Evolutionary conservation across 1,140 invertebrate species (phyloP).

Genomic region (Temnothorax longispinosus): DNA sequence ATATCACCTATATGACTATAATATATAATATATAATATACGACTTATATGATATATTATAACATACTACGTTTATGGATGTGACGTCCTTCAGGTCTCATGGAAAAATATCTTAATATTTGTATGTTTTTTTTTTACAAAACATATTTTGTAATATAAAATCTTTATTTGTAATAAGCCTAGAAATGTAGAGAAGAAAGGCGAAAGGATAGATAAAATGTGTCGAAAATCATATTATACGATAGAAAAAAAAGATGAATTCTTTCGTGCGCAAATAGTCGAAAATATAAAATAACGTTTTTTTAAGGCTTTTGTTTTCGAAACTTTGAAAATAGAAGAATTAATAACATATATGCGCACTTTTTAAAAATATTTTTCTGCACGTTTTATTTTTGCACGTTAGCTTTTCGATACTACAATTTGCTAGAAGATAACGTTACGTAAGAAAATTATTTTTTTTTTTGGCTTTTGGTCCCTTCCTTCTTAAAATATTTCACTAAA

Average conservation of each 20-base stretch:
- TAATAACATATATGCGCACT: neutral
- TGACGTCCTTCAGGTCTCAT: neutral
- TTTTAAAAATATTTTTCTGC: neutral
- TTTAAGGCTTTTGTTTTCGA: neutral
- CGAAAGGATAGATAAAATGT: neutral
- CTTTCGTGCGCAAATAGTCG: neutral
- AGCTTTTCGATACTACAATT: neutral
- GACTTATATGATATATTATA: neutral
- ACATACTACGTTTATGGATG: neutral
- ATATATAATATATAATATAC: too few relatives aligned
- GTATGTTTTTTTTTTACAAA: neutral
- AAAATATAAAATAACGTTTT: neutral
- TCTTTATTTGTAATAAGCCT: neutral
- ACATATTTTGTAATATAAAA: neutral
- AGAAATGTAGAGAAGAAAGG: neutral
- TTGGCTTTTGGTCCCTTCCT: neutral
- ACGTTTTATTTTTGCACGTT: neutral
- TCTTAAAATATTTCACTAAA: constrained; percentile 42
- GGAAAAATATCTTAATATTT: neutral
- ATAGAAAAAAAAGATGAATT: neutral
- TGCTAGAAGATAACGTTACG: neutral
- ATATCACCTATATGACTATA: too few relatives aligned
- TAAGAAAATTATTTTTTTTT: neutral
- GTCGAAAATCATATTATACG: neutral
- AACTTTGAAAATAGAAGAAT: neutral